phyloP scores from a whole-genome alignment of 2,797 vertebrate genomes.

The Peromyscus eremicus region DNA sequence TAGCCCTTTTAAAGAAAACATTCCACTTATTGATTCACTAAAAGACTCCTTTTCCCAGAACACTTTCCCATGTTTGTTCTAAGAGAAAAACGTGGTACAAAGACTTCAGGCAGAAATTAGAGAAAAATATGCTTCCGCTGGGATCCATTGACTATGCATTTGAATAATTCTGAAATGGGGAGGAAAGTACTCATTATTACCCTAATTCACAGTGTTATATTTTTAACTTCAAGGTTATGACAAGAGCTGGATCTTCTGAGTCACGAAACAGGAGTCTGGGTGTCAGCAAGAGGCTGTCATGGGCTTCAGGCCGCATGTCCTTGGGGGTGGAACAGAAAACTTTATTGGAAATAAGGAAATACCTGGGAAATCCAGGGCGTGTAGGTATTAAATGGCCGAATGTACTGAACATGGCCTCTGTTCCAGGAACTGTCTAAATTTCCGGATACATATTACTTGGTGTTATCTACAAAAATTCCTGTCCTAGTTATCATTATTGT shows the following conservation, averaged over 20 bases:
- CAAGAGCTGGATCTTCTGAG: slow-evolving; percentile 42
- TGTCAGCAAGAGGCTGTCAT: slow-evolving; percentile 1
- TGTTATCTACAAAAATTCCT: not conserved
- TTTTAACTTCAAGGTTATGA: slow-evolving; percentile 64
- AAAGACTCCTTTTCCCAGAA: slow-evolving; percentile 84
- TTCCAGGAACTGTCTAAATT: not conserved
- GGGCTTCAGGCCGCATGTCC: not conserved
- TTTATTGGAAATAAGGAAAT: not conserved
- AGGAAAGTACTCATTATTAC: slow-evolving; percentile 74
- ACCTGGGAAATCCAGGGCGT: not conserved
- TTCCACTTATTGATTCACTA: slow-evolving; percentile 86
- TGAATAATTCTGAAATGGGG: slow-evolving; percentile 83
- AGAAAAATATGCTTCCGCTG: slow-evolving; percentile 81
- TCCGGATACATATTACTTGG: not conserved
- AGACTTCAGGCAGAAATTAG: slow-evolving; percentile 85
- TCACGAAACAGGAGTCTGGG: not conserved
- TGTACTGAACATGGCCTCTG: not conserved
- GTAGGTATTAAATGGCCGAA: not conserved
- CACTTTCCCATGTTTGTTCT: slow-evolving; percentile 84
- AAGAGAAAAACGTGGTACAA: slow-evolving; percentile 77
- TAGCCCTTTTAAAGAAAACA: slow-evolving; percentile 84
- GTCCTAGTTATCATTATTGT: not conserved
- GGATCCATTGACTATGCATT: slow-evolving; percentile 80
- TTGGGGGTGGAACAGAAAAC: slow-evolving; percentile 2
- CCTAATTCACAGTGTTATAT: slow-evolving; percentile 68